A percentile compares a stretch with the other conserved stretches of the same genome.
These are phyloP conservation scores for Lathronympha strigana DNA, from an alignment of 2,888 invertebrate genomes.

Conservation along the genomic window DNA sequence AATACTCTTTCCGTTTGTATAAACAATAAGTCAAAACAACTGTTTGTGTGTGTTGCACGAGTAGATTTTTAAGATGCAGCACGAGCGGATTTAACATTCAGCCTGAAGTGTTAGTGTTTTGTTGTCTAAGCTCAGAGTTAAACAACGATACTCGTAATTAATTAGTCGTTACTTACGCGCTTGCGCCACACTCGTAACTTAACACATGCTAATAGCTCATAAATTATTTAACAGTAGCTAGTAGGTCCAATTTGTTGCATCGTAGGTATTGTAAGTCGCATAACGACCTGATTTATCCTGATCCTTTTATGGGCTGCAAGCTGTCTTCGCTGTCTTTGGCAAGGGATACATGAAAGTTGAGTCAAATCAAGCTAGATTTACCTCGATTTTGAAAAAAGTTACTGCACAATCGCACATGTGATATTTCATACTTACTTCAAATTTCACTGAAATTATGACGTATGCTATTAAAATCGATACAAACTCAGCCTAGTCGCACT, in stretches of 20 bases:
- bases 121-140: slow-evolving; percentile 14
- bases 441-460: too few species aligned
- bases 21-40: too few species aligned
- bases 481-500: too few species aligned
- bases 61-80: too few species aligned
- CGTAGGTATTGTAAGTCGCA: slow-evolving; percentile 24
- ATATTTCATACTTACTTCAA: too few species aligned
- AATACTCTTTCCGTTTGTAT: too few species aligned
- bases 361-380: too few species aligned
- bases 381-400: too few species aligned
- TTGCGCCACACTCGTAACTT: slow-evolving; percentile 30
- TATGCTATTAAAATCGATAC: too few species aligned
- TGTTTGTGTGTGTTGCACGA: too few species aligned
- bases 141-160: slow-evolving; percentile 25
- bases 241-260: slow-evolving; percentile 23
- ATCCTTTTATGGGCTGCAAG: background rate
- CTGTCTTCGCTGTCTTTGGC: background rate
- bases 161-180: slow-evolving; percentile 23
- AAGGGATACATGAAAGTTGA: too few species aligned
- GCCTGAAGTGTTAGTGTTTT: slow-evolving; percentile 9
- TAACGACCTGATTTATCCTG: slow-evolving; percentile 28
- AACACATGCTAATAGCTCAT: slow-evolving; percentile 29
- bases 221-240: slow-evolving; percentile 30
- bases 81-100: background rate
- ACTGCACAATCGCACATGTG: too few species aligned